phyloP scores from a whole-genome alignment of 35 echinoderm and acorn worm genomes.

The Chiridota heheva region DNA sequence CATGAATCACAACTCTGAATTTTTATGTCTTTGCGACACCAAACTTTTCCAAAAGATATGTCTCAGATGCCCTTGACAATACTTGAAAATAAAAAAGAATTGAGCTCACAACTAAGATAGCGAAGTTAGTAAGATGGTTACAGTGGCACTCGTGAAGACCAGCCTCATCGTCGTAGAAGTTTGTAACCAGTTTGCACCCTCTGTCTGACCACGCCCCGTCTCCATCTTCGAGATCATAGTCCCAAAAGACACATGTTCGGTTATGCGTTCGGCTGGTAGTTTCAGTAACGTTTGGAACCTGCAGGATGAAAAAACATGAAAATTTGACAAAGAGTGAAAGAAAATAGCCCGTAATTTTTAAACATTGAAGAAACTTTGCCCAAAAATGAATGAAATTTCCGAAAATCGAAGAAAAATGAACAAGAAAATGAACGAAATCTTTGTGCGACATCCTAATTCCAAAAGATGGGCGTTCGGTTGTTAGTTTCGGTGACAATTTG shows the following conservation, averaged over 20 bases:
- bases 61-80: no score
- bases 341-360: neutral
- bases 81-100: neutral
- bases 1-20: no score
- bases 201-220: conserved; percentile 32
- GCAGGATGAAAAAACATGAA: no score
- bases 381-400: neutral
- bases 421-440: neutral
- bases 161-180: neutral
- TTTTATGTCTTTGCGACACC: no score
- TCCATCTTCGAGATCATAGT: neutral
- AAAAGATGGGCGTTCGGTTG: no score
- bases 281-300: no score
- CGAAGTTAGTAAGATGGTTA: conserved; percentile 58
- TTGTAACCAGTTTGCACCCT: conserved; percentile 27
- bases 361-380: neutral
- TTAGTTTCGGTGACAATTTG: no score
- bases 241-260: conserved; percentile 55
- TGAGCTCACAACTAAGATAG: conserved; percentile 41
- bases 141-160: conserved; percentile 18
- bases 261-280: neutral
- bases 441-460: neutral
- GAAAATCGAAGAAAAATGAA: neutral
- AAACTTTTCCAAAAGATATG: no score
- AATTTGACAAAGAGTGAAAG: neutral